These are phyloP conservation scores for Neoascia interrupta DNA, from an alignment of 2,888 invertebrate genomes.

Conservation along the genomic window DNA sequence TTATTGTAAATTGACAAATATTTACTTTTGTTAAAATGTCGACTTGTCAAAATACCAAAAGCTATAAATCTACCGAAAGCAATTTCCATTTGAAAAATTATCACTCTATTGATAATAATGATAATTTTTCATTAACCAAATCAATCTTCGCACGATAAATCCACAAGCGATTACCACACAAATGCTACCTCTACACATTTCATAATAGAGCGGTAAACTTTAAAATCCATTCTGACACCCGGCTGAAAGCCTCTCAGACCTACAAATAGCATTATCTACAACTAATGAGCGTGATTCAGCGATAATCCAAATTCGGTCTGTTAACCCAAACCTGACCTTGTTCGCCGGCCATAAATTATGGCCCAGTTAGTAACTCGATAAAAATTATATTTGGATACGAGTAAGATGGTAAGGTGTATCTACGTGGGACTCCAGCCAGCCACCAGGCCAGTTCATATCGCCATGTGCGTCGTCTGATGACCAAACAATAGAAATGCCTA, in stretches of 20 bases:
- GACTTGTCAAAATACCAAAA: no score
- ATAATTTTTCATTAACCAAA: slow-evolving; percentile 3
- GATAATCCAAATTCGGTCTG: slow-evolving; percentile 14
- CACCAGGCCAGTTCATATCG: neutral
- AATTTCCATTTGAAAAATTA: no score
- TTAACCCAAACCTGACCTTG: no score
- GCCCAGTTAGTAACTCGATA: slow-evolving; percentile 12
- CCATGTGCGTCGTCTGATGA: slow-evolving; percentile 5
- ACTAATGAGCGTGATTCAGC: slow-evolving; percentile 28
- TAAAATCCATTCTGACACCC: no score
- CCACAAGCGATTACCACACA: neutral
- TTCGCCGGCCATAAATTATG: slow-evolving; percentile 19
- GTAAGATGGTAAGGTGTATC: neutral
- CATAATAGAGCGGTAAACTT: neutral
- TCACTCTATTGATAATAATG: neutral
- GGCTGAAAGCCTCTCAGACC: no score
- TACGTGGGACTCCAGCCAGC: neutral
- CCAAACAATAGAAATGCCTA: neutral
- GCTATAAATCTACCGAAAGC: no score
- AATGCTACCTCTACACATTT: neutral
- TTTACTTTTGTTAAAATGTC: no score
- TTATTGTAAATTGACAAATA: no score
- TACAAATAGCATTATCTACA: neutral
- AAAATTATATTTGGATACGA: neutral
- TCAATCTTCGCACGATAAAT: slow-evolving; percentile 1